These are phyloP conservation scores for Stratiomys singularior DNA, from an alignment of 2,888 invertebrate species.

Conservation along the genomic window DNA sequence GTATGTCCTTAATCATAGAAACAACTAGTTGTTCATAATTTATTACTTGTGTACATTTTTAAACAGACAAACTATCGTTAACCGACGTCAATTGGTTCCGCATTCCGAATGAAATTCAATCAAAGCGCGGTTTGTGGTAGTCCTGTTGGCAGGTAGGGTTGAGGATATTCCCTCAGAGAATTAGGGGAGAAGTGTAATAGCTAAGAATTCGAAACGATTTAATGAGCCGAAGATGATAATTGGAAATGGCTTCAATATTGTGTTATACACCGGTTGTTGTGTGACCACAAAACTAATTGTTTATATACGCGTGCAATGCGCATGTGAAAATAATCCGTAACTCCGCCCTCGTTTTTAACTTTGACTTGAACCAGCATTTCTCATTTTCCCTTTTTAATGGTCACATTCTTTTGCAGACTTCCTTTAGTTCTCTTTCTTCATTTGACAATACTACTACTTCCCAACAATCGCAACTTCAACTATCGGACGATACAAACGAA, in stretches of 20 bases:
- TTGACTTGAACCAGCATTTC: neutral
- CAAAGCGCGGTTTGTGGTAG: neutral
- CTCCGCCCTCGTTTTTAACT: neutral
- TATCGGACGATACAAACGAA: constrained; percentile 55
- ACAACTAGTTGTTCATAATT: neutral
- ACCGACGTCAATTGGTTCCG: constrained; percentile 16
- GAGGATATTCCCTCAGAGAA: no score
- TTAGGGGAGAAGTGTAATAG: no score
- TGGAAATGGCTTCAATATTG: constrained; percentile 6
- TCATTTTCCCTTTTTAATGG: neutral
- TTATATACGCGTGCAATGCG: neutral
- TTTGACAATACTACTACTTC: constrained; percentile 65
- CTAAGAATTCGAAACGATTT: neutral
- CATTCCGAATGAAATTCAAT: constrained; percentile 11
- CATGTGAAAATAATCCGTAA: neutral
- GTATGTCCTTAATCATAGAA: no score
- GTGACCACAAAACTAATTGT: neutral
- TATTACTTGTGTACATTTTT: constrained; percentile 23
- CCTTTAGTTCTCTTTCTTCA: constrained; percentile 65
- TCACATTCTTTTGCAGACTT: constrained; percentile 60
- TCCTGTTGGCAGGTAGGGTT: no score
- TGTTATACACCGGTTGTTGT: constrained; percentile 14
- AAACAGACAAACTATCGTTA: neutral
- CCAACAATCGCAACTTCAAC: constrained; percentile 60
- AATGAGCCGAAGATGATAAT: neutral